A percentile compares a stretch with the other conserved stretches of the same genome.
Conservation (phyloP, 2,113 vertebrate genomes). For the Nibea albiflora region DNA sequence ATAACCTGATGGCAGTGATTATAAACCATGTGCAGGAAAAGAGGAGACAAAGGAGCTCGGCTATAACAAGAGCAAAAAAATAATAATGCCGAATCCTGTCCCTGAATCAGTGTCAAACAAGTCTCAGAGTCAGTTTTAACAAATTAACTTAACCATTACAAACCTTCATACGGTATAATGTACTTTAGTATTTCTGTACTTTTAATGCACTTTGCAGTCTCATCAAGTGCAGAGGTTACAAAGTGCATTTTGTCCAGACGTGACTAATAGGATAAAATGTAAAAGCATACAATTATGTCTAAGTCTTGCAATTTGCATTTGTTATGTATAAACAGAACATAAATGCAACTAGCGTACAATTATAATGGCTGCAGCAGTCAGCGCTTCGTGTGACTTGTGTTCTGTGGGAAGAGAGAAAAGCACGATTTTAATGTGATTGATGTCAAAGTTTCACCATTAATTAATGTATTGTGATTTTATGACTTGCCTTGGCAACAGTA, state of each 20-base stretch:
- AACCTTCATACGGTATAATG: conserved; percentile 7
- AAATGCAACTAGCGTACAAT: conserved; percentile 62
- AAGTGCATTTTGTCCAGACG: conserved; percentile 46
- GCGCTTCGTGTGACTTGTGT: conserved; percentile 57
- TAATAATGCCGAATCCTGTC: conserved; percentile 6
- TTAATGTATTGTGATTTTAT: conserved; percentile 60
- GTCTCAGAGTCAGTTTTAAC: conserved; percentile 23
- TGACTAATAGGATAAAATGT: conserved; percentile 46
- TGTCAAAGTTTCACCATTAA: conserved; percentile 63
- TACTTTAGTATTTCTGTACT: background rate
- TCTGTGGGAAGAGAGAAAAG: conserved; percentile 35
- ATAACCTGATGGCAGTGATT: conserved; percentile 63
- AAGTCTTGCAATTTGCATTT: conserved; percentile 65
- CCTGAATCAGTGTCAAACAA: conserved; percentile 44
- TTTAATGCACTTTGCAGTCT: conserved; percentile 30
- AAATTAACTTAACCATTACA: conserved; percentile 44
- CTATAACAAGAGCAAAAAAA: conserved; percentile 1
- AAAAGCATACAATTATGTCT: conserved; percentile 51
- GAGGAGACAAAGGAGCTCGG: conserved; percentile 22
- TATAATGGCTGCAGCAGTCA: conserved; percentile 63
- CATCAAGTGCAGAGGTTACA: conserved; percentile 22
- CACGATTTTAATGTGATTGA: conserved; percentile 54
- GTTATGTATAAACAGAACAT: conserved; percentile 59
- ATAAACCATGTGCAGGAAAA: conserved; percentile 31
- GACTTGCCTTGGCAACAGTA: conserved; percentile 19